A percentile compares a stretch with the other conserved stretches of the same genome.
Evolutionary conservation across 2,888 invertebrate genomes (phyloP).

Genomic region (Drosophila percnosoma): DNA sequence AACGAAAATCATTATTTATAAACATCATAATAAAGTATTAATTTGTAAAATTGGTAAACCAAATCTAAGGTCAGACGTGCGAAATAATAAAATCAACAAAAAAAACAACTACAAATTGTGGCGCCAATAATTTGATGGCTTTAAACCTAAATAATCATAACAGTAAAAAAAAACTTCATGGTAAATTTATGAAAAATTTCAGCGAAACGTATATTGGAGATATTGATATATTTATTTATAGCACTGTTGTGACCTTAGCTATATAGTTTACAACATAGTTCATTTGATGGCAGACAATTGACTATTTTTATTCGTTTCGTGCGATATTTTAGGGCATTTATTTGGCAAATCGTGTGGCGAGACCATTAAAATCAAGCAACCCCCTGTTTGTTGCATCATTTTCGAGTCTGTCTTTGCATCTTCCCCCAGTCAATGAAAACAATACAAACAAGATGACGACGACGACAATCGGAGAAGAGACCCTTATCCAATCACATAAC

Average conservation of each 20-base stretch:
- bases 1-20: constrained; percentile 20
- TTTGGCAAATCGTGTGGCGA: constrained; percentile 28
- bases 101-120: constrained; percentile 22
- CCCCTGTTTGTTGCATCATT: constrained; percentile 20
- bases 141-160: background rate
- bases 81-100: constrained; percentile 16
- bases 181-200: constrained; percentile 40
- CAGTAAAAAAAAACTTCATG: constrained; percentile 30
- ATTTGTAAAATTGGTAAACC: constrained; percentile 33
- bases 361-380: constrained; percentile 23
- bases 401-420: constrained; percentile 2
- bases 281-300: constrained; percentile 32
- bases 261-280: constrained; percentile 15
- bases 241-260: constrained; percentile 33
- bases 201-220: background rate
- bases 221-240: constrained; percentile 26
- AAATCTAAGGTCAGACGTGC: constrained; percentile 52
- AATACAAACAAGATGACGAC: constrained; percentile 21
- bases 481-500: constrained; percentile 74
- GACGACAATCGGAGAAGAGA: constrained; percentile 33
- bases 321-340: constrained; percentile 25
- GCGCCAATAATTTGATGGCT: constrained; percentile 46
- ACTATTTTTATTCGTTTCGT: constrained; percentile 19
- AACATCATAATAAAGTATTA: constrained; percentile 26
- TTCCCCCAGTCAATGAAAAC: constrained; percentile 4